A percentile compares a stretch with the other conserved stretches of the same genome.
phyloP scores from a whole-genome alignment of 2,888 invertebrate species.

The Trypoxylon attenuatum region DNA sequence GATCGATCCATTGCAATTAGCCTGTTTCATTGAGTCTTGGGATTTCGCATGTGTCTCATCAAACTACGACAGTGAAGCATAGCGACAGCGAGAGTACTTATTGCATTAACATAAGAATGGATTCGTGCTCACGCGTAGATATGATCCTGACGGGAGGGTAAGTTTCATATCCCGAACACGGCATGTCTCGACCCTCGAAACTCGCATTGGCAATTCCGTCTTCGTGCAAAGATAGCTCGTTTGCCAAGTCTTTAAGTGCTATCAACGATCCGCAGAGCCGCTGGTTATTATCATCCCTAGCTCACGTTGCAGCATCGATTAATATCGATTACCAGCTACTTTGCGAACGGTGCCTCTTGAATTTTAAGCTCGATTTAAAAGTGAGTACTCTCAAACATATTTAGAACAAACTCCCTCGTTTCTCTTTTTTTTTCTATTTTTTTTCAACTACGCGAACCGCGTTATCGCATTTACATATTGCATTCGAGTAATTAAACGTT shows the following conservation, averaged over 20 bases:
- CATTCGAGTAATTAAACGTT: no score
- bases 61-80: no score
- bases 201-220: background rate
- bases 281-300: background rate
- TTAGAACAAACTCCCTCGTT: no score
- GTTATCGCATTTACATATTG: no score
- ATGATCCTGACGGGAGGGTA: background rate
- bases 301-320: background rate
- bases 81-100: conserved; percentile 21
- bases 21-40: no score
- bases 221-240: background rate
- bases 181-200: background rate
- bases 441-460: no score
- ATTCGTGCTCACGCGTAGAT: background rate
- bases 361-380: background rate
- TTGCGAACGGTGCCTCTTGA: background rate
- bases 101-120: conserved; percentile 51
- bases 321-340: conserved; percentile 1
- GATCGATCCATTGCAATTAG: no score
- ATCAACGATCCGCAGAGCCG: background rate
- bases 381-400: background rate
- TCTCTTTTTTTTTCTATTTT: no score
- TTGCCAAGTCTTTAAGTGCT: background rate
- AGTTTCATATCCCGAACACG: background rate
- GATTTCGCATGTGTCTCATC: no score